Base-by-base conservation (phyloP, 2,797 vertebrate species). In the Sebastes trivittatus region DNA sequence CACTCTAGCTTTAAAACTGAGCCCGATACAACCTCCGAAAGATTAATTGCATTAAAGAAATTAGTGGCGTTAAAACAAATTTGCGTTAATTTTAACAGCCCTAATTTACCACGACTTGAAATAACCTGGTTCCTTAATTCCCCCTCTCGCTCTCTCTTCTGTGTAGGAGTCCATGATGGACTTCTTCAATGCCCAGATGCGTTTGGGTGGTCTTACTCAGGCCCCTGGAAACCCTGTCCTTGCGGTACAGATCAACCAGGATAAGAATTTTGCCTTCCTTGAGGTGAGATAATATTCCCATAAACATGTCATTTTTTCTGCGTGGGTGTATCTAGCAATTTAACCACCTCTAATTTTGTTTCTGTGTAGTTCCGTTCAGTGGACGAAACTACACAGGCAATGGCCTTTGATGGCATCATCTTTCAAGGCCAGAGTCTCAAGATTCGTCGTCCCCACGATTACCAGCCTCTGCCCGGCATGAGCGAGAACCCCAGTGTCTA, bases 141-240 rank as follows among this genome's bases (percentile, higher is more conserved):
- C 22, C 1, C 64, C 11, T 20, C 16, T 73, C 13, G 11, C 52
- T 22, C 20, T 75, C 18, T 16, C 52, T 23, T 76, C 70, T 75
- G 70, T 93, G 80, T 80, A 98, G 98, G 97, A 99, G 83, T 97
- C 97, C 46, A 98, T 99, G 98, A 98, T 98, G 97, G 97, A 98
- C 82, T 99, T 99, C 92, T 99, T 98, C 92, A 99, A 99, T 18
- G 97, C 97, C 77, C 98, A 98, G 90, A 98, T 98, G 98, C 96
- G 97, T 72, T 93, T 98, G 58, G 98, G 97, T 70, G 98, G 97
- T 64, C 95, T 99, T 56, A 97, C 97, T 62, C 97, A 98, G 91
- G 98, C 97, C 29, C 97, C 97, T 10, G 97, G 98, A 32, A 98
- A 98, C 86, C 98, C 97, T 0, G 97, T 99, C 7, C 96, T 99